phyloP scores from a whole-genome alignment of 2,888 invertebrate genomes.

The Cryptus armator region DNA sequence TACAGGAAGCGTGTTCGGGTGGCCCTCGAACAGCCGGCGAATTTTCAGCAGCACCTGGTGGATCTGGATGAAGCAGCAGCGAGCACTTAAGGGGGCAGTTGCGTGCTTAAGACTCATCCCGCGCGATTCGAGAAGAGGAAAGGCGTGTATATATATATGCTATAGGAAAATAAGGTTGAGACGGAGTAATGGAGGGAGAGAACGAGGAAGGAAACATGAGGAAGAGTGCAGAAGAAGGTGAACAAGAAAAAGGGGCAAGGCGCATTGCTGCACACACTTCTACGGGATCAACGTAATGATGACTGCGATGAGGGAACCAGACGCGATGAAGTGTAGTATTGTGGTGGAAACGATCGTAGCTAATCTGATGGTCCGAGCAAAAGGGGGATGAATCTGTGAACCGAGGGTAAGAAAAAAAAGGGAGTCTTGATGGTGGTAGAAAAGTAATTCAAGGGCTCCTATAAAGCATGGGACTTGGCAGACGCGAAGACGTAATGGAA shows the following conservation, averaged over 20 bases:
- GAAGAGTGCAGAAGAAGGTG: conserved; percentile 39
- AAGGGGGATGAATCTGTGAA: conserved; percentile 41
- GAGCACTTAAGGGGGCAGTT: conserved; percentile 63
- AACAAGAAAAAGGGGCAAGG: conserved; percentile 41
- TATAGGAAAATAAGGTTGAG: conserved; percentile 42
- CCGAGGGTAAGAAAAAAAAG: conserved; percentile 30
- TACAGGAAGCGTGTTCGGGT: conserved; percentile 67
- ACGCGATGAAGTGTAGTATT: conserved; percentile 9
- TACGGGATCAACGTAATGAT: conserved; percentile 30
- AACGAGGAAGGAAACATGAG: conserved; percentile 27
- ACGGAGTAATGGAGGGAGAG: conserved; percentile 38
- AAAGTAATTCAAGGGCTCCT: conserved; percentile 45
- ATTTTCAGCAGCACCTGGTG: conserved; percentile 78
- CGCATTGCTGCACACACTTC: conserved; percentile 9
- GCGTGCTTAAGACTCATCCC: conserved; percentile 68
- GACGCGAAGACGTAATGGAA: conserved; percentile 41
- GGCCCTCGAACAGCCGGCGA: conserved; percentile 75
- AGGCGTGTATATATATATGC: conserved; percentile 10
- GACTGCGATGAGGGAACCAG: conserved; percentile 24
- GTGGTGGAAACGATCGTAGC: conserved; percentile 39
- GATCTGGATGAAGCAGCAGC: conserved; percentile 67
- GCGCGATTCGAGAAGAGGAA: conserved; percentile 59
- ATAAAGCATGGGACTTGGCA: conserved; percentile 47
- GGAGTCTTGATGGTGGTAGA: conserved; percentile 31
- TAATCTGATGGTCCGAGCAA: conserved; percentile 50